Percentiles rank a stretch among this genome's conserved stretches.
phyloP scores from a whole-genome alignment of 2,797 vertebrate species.

The Thalassophryne amazonica region DNA sequence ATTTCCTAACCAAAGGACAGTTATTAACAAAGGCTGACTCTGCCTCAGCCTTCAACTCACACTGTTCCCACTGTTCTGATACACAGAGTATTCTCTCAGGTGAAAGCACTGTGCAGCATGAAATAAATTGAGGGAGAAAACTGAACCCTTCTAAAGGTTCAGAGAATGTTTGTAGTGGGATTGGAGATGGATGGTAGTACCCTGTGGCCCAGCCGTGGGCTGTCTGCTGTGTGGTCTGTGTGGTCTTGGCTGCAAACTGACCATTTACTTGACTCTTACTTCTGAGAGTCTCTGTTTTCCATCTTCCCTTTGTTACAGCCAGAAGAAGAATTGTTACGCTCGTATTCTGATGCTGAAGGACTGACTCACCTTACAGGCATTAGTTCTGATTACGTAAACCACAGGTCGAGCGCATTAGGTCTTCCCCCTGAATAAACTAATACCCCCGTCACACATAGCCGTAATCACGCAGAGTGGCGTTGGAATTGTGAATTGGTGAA shows the following conservation, averaged over 20 bases:
- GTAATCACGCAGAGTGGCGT: too few species aligned
- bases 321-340: too few species aligned
- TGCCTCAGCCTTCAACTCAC: slow-evolving; percentile 1
- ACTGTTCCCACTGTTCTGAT: background rate
- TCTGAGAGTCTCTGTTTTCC: too few species aligned
- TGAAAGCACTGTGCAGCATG: background rate
- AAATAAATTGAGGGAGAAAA: slow-evolving; percentile 1
- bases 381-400: too few species aligned
- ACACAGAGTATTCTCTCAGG: background rate
- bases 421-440: too few species aligned
- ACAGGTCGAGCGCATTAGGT: too few species aligned
- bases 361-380: too few species aligned
- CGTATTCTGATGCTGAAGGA: too few species aligned
- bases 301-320: too few species aligned
- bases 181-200: slow-evolving; percentile 1
- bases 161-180: background rate
- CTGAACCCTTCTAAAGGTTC: background rate
- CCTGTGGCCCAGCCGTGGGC: slow-evolving; percentile 32
- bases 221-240: slow-evolving; percentile 30
- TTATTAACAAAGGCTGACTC: slow-evolving; percentile 1
- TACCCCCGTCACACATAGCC: too few species aligned
- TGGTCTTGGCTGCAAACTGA: slow-evolving; percentile 11
- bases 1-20: background rate
- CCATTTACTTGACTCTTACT: slow-evolving; percentile 9
- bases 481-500: too few species aligned